Percentiles rank a stretch among this genome's conserved stretches.
These are phyloP conservation scores for Cettia cetti DNA, from an alignment of 2,113 vertebrate genomes.

Conservation along the genomic window DNA sequence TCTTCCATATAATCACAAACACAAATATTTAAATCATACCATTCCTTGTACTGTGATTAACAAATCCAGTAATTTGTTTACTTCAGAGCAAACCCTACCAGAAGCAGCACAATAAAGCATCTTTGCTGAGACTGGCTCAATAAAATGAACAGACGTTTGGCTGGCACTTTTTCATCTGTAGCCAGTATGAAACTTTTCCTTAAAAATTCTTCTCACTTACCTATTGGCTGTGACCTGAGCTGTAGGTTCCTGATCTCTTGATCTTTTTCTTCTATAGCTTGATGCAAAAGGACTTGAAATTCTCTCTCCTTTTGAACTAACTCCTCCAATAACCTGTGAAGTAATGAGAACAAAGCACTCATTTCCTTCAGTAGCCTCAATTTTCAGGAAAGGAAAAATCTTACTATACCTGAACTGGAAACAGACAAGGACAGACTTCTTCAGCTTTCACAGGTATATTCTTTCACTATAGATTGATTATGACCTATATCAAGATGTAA, in stretches of 20 bases:
- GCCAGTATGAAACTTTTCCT: neutral
- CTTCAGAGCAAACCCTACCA: neutral
- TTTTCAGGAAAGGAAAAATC: neutral
- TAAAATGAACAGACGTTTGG: neutral
- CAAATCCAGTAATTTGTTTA: neutral
- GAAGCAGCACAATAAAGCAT: neutral
- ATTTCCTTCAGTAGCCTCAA: neutral
- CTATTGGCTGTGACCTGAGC: constrained; percentile 82
- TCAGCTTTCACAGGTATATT: neutral
- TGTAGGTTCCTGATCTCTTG: constrained; percentile 90
- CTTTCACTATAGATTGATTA: neutral
- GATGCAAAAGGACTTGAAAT: constrained; percentile 90
- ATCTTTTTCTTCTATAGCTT: constrained; percentile 92
- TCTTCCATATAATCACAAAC: neutral
- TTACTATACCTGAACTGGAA: neutral
- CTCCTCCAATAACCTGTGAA: constrained; percentile 87
- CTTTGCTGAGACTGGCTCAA: neutral
- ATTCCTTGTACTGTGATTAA: neutral
- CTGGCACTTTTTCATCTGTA: neutral
- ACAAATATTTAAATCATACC: neutral
- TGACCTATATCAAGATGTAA: neutral
- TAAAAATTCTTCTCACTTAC: constrained; percentile 66
- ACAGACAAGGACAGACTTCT: neutral
- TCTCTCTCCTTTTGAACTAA: constrained; percentile 91
- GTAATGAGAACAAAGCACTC: neutral